Conservation (phyloP, 1,140 invertebrate genomes). For the Tenebrio molitor region DNA sequence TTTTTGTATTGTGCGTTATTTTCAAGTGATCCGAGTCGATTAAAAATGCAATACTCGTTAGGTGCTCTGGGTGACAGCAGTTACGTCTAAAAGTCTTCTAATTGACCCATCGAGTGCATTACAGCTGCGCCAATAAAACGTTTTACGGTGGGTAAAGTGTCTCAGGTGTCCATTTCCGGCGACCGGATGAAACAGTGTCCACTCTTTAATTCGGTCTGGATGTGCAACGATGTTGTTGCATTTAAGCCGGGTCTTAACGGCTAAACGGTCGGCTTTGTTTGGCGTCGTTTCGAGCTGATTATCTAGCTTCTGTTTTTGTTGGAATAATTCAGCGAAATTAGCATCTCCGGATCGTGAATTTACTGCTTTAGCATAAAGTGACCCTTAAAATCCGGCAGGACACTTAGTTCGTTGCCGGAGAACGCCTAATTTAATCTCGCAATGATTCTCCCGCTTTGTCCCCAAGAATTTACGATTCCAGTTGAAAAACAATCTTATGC, state of each 20-base stretch:
- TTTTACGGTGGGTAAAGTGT: slow-evolving; percentile 24
- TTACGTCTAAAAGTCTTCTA: not conserved
- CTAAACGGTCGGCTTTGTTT: slow-evolving; percentile 15
- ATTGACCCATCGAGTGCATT: slow-evolving; percentile 13
- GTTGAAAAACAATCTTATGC: slow-evolving; percentile 8
- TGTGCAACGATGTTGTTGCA: slow-evolving; percentile 11
- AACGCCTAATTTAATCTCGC: slow-evolving; percentile 9
- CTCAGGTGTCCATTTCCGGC: slow-evolving; percentile 13
- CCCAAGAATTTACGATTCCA: slow-evolving; percentile 9
- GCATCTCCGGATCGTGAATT: slow-evolving; percentile 23
- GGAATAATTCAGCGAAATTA: slow-evolving; percentile 14
- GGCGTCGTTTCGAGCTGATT: not conserved
- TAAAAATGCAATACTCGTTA: too few species aligned
- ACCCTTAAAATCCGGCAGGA: slow-evolving; percentile 28
- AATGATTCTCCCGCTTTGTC: not conserved
- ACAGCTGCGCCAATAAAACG: slow-evolving; percentile 22
- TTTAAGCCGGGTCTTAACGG: slow-evolving; percentile 16
- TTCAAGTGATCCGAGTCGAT: too few species aligned
- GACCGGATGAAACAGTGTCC: slow-evolving; percentile 3
- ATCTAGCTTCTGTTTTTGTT: slow-evolving; percentile 12
- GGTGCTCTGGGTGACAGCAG: too few species aligned
- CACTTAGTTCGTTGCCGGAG: not conserved
- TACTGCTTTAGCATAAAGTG: slow-evolving; percentile 23
- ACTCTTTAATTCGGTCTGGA: slow-evolving; percentile 20
- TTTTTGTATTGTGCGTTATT: too few species aligned